Base-by-base conservation (phyloP, 2,113 vertebrate species). In the Chionodraco myersi region DNA sequence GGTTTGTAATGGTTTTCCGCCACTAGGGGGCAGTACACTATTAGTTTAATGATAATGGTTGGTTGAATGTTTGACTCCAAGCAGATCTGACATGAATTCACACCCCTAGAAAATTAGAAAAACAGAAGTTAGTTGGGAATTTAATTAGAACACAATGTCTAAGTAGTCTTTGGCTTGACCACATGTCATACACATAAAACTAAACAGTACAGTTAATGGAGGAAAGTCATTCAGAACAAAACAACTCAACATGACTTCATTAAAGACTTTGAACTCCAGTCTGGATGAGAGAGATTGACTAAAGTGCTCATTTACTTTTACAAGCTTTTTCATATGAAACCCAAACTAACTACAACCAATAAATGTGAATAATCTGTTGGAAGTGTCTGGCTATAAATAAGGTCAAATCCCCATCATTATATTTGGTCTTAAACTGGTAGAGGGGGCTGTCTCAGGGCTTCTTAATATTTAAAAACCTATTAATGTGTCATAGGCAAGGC, bases 21-120 rank as follows among this genome's bases (percentile, higher is more conserved):
- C 92, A 76, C 80, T 54, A 91, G 91, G n/a, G 67, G 90, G 88
- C 23, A 58, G 2, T 70, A 30, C 48, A 81, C 13, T 4, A 68
- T 75, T 48, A 81, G 18, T 16, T 48, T 64, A 11, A 2, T 2
- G 36, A 41, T 41, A 1, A 41, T 41, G 36, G 10, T 34, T 63
- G 44, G 14, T 49, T 59, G 5, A 56, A 30, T 10, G 0, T 4
- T 52, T 62, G 4, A 66, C 70, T 26, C n/a, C 0, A 53, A 69
- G n/a, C 71, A 75, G 59, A 16, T 58, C 23, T 13, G n/a, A 18
- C 10, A 1, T 18, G 16, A 30, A 36, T 30, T 6, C 54, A 26
- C 23, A 26, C 23, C 44, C 21, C 45, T 8, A n/a, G 41, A 57
- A 16, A 26, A 44, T 21, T n/a, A 2, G 36, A 21, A 9, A 58